phyloP scores from a whole-genome alignment of 2,888 invertebrate genomes.

The Aleiodes alternator region DNA sequence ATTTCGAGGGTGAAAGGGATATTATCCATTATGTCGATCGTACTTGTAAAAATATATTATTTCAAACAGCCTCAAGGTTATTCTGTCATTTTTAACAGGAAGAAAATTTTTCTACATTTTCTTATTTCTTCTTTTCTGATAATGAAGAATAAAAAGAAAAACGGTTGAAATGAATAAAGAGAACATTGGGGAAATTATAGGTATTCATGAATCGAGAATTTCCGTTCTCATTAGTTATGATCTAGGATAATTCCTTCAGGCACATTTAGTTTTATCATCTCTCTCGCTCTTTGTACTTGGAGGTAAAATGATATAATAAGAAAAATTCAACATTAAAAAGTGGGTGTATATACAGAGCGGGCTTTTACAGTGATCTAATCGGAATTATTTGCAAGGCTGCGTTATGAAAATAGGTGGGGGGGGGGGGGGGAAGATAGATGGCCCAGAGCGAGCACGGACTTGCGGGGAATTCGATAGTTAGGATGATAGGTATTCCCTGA shows the following conservation, averaged over 20 bases:
- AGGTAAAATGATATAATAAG: conserved; percentile 20
- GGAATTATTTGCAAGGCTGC: conserved; percentile 45
- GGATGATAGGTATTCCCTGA: conserved; percentile 45
- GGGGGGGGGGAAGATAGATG: conserved; percentile 23
- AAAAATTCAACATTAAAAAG: conserved; percentile 14
- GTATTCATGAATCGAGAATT: conserved; percentile 45
- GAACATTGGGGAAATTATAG: conserved; percentile 40
- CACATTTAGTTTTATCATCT: not conserved
- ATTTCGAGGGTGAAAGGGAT: conserved; percentile 42
- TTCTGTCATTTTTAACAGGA: not conserved
- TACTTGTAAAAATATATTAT: conserved; percentile 7
- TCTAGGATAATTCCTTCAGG: conserved; percentile 42
- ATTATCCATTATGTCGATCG: conserved; percentile 38
- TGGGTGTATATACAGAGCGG: not conserved
- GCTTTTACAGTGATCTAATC: conserved; percentile 41
- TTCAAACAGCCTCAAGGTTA: conserved; percentile 7
- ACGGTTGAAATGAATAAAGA: not conserved
- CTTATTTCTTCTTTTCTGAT: not conserved
- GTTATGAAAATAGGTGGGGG: conserved; percentile 38
- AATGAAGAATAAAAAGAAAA: not conserved
- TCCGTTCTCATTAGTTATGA: conserved; percentile 48
- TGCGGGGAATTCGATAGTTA: conserved; percentile 44
- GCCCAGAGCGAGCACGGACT: conserved; percentile 47
- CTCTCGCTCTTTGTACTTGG: not conserved
- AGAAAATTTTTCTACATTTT: not conserved